A percentile compares a stretch with the other conserved stretches of the same genome.
phyloP scores from a whole-genome alignment of 2,888 invertebrate genomes.

The Protophormia terraenovae region DNA sequence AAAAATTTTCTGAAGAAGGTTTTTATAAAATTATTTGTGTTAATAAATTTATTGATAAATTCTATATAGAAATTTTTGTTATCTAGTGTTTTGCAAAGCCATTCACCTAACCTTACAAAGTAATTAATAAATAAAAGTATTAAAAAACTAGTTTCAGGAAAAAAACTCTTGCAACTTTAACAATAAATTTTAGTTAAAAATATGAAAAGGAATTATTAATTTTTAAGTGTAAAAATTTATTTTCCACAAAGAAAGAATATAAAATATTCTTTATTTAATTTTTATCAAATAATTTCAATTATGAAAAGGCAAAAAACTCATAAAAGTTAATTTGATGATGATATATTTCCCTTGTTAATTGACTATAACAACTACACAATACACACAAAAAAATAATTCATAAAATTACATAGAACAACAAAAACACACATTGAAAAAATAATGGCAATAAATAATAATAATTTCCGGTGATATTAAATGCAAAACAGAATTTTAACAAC shows the following conservation, averaged over 20 bases:
- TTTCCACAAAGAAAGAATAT: neutral
- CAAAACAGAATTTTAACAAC: neutral
- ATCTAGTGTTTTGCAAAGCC: too few species aligned
- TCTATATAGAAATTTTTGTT: too few species aligned
- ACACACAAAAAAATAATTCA: neutral
- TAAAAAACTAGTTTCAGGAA: neutral
- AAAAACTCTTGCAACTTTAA: neutral
- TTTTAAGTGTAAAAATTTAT: neutral
- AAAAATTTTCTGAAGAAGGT: too few species aligned
- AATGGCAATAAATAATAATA: neutral
- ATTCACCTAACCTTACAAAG: too few species aligned
- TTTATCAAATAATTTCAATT: neutral
- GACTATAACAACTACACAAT: neutral
- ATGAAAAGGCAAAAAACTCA: neutral
- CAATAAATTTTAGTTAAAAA: neutral
- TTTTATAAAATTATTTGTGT: too few species aligned
- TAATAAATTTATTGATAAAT: too few species aligned
- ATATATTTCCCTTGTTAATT: slow-evolving; percentile 13
- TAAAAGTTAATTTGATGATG: neutral
- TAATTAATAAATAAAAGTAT: neutral
- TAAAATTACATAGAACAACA: neutral
- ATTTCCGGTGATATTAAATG: neutral
- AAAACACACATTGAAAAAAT: too few species aligned
- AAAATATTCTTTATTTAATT: neutral
- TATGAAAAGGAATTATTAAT: neutral